Percentiles rank a stretch among this genome's conserved stretches.
Conservation (phyloP, 2,113 vertebrate species). For the Speoplatyrhinus poulsoni region DNA sequence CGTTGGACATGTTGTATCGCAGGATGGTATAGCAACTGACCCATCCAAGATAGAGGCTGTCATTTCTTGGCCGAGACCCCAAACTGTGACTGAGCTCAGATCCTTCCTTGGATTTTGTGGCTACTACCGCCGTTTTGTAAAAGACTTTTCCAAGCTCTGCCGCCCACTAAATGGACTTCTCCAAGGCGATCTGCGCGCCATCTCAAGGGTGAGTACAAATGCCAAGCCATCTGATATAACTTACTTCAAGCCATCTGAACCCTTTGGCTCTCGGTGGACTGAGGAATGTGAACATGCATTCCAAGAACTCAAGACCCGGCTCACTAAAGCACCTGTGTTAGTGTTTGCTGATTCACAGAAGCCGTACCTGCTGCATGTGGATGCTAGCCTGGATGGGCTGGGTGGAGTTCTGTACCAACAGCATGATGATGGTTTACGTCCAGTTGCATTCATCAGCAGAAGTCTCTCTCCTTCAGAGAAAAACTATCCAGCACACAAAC, state of each 20-base stretch:
- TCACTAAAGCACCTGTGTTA: conserved; percentile 4
- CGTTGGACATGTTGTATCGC: not conserved
- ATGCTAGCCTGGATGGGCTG: not conserved
- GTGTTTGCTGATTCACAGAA: not conserved
- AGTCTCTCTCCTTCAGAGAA: not conserved
- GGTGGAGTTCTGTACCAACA: not conserved
- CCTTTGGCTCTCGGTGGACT: conserved; percentile 5
- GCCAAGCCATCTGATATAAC: not conserved
- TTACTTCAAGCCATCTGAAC: not conserved
- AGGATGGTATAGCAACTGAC: not conserved
- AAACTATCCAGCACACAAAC: not conserved
- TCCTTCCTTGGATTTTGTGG: not conserved
- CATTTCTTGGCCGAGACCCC: not conserved
- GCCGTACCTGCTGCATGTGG: conserved; percentile 9
- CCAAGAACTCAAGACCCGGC: not conserved
- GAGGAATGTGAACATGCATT: not conserved
- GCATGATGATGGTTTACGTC: not conserved
- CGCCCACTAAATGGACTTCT: not conserved
- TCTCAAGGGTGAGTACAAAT: not conserved
- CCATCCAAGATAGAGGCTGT: not conserved
- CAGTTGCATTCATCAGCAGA: not conserved
- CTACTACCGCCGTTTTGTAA: not conserved
- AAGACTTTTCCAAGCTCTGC: not conserved
- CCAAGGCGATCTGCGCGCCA: not conserved
- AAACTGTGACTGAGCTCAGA: not conserved